Base-by-base conservation (phyloP, 2,888 invertebrate genomes). In the Megaustenia siamemsis region DNA sequence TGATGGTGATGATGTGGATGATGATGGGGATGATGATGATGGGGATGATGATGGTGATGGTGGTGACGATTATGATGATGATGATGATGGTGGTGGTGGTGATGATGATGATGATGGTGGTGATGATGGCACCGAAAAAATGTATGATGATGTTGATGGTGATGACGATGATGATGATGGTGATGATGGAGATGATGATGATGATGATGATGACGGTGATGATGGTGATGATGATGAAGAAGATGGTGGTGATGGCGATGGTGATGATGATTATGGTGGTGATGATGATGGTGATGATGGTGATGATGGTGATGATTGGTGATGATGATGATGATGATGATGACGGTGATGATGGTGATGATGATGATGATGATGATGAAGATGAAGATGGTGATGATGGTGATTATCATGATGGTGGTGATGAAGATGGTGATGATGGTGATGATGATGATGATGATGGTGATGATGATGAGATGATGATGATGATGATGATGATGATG, bases 321-420 rank as follows among this genome's bases (percentile, higher is more conserved):
- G 12, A 45, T 45, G 45, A 45, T 45, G 6, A 10, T 12, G 45
- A 45, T 45, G 45, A 77, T 77, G 28, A 77, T 77, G n/a, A 77
- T 77, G n/a, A 77, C n/a, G n/a, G n/a, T n/a, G n/a, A n/a, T n/a
- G 45, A 45, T 53, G 24, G 53, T 77, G 32, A 77, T 77, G 32
- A 77, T 77, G 45, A 77, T 77, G 32, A 77, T 53, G 28, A 77
- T 77, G 28, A 77, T 77, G 32, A 77, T 77, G 32, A 77, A 53
- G 24, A 77, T 77, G 28, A 77, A 24, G 28, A 53, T 28, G 28
- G 53, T 53, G 28, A 77, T 53, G 21, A 77, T 77, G 53, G 53
- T 56, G 32, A 77, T 77, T 8, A 53, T 77, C 12, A 77, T 77
- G 32, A 77, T 77, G 49, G 53, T 77, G 49, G 53, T 77, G 53